Conservation (phyloP, 2,797 vertebrate species). For the Cossypha dichroa region DNA sequence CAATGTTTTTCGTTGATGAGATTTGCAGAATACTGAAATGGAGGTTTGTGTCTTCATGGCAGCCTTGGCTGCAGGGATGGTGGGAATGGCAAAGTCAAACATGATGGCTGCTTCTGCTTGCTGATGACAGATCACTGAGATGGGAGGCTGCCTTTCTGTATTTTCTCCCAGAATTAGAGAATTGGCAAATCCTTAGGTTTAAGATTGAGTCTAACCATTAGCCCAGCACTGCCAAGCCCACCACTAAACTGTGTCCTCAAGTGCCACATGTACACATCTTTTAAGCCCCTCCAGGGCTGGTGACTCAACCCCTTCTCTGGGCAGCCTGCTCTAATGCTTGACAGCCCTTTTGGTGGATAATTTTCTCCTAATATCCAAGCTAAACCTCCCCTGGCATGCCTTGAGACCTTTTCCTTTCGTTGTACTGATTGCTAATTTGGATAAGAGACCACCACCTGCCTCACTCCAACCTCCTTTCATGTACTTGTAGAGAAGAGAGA, state of each 20-base stretch:
- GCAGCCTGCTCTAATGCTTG: background rate
- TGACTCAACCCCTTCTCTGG: background rate
- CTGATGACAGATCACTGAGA: background rate
- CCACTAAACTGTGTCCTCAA: background rate
- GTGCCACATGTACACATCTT: background rate
- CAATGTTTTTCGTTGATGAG: background rate
- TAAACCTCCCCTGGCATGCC: background rate
- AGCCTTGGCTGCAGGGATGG: background rate
- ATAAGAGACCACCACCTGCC: background rate
- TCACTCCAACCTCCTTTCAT: background rate
- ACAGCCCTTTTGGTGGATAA: background rate
- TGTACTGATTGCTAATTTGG: background rate
- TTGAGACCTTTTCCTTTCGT: background rate
- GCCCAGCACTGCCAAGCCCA: background rate
- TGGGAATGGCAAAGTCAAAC: background rate
- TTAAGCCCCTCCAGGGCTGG: background rate
- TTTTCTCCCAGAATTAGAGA: background rate
- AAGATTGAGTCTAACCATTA: fast-evolving
- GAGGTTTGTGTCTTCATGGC: background rate
- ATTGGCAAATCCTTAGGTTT: background rate
- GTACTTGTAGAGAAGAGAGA: background rate
- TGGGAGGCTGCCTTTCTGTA: background rate
- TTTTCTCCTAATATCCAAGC: background rate
- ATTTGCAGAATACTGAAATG: background rate
- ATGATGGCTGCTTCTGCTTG: background rate